These are phyloP conservation scores for Crambe crambe DNA, from an alignment of 37 sponge, comb jelly and placozoan species.

Conservation along the genomic window DNA sequence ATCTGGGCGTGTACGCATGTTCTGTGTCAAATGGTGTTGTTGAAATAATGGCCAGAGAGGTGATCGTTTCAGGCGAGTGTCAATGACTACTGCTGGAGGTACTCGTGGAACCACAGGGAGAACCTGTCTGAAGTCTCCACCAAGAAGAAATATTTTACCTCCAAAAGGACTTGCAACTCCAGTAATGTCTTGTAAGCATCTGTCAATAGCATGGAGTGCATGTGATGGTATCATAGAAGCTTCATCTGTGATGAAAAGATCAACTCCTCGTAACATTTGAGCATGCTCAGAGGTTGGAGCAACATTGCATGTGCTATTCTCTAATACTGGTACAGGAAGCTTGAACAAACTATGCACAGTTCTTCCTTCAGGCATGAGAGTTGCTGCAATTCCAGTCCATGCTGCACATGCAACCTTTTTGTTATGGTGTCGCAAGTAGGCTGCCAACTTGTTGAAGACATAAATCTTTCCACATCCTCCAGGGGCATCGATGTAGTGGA, in stretches of 20 bases:
- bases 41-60: not conserved
- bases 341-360: not conserved
- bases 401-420: not conserved
- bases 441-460: not conserved
- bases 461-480: not conserved
- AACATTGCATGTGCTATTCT: not conserved
- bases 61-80: slow-evolving; percentile 8
- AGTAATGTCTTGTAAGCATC: not conserved
- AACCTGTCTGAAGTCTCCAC: not conserved
- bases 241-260: not conserved
- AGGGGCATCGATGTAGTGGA: not conserved
- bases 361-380: not conserved
- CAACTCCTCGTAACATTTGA: not conserved
- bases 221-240: not conserved
- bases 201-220: not conserved
- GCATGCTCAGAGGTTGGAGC: not conserved
- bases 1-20: not conserved
- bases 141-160: not conserved
- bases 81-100: not conserved
- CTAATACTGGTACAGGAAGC: not conserved
- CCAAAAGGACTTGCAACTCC: not conserved
- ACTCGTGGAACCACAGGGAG: not conserved
- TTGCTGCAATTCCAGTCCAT: not conserved
- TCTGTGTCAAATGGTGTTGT: no score
- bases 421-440: not conserved